Conservation (phyloP, 2,113 vertebrate genomes). For the Trichomycterus rosablanca region DNA sequence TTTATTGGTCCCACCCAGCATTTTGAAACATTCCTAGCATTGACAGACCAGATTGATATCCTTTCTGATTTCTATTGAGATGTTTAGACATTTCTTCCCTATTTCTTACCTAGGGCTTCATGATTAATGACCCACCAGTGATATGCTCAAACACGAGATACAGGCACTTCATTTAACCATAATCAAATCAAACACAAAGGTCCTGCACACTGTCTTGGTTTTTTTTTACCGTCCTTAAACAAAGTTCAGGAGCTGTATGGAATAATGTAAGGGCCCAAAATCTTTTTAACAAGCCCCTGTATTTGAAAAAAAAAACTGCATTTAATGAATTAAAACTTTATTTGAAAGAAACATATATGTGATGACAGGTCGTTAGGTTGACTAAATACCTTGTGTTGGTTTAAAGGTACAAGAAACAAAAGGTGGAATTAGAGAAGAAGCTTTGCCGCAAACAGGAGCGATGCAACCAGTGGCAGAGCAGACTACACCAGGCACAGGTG, state of each 20-base stretch:
- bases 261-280: background rate
- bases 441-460: conserved; percentile 11
- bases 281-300: background rate
- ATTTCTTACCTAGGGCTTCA: conserved; percentile 17
- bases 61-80: conserved; percentile 39
- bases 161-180: no score
- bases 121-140: conserved; percentile 29
- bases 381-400: background rate
- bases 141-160: conserved; percentile 44
- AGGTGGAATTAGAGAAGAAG: conserved; percentile 4
- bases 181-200: conserved; percentile 30
- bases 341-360: no score
- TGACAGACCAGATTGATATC: conserved; percentile 21
- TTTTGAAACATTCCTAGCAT: background rate
- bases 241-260: conserved; percentile 17
- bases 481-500: background rate
- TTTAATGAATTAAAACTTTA: no score
- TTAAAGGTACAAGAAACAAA: conserved; percentile 13
- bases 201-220: conserved; percentile 11
- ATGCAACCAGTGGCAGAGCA: conserved; percentile 15
- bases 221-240: conserved; percentile 17
- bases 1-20: background rate
- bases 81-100: conserved; percentile 14
- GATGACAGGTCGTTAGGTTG: background rate
- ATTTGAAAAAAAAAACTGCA: no score